Conservation (phyloP, 2,113 vertebrate genomes). For the Cisticola juncidis region DNA sequence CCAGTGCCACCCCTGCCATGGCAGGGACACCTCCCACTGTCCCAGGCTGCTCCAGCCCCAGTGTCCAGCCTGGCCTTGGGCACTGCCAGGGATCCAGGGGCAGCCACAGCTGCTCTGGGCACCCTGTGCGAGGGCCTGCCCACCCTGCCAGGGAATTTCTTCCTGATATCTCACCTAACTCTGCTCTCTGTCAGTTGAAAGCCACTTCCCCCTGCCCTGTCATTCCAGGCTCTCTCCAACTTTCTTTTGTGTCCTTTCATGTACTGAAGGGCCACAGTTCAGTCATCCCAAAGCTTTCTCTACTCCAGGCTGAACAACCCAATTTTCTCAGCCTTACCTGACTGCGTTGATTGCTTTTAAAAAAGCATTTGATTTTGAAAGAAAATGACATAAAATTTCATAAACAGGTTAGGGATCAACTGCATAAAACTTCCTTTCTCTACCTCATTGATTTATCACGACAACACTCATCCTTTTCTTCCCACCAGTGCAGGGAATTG, state of each 20-base stretch:
- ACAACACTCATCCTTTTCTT: neutral
- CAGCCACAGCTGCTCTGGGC: neutral
- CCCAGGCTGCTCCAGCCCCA: neutral
- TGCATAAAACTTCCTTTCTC: neutral
- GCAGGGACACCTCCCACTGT: neutral
- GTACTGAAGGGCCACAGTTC: neutral
- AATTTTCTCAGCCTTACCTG: neutral
- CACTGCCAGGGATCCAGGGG: neutral
- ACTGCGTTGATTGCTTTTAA: neutral
- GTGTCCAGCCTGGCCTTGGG: accelerated
- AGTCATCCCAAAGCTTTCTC: neutral
- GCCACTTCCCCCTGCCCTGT: neutral
- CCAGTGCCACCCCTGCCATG: neutral
- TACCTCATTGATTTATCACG: accelerated
- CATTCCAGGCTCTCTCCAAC: neutral
- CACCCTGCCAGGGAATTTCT: accelerated
- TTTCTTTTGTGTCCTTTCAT: neutral
- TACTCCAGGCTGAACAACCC: neutral
- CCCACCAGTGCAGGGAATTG: neutral
- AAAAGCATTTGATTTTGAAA: neutral
- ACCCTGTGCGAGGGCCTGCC: neutral
- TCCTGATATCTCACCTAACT: accelerated
- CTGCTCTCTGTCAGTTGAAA: neutral
- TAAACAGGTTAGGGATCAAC: neutral
- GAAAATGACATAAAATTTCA: neutral